Evolutionary conservation across 2,113 vertebrate genomes (phyloP), one percentile per base, ranked within the genome.

Genomic region (Dasyurus viverrinus): DNA sequence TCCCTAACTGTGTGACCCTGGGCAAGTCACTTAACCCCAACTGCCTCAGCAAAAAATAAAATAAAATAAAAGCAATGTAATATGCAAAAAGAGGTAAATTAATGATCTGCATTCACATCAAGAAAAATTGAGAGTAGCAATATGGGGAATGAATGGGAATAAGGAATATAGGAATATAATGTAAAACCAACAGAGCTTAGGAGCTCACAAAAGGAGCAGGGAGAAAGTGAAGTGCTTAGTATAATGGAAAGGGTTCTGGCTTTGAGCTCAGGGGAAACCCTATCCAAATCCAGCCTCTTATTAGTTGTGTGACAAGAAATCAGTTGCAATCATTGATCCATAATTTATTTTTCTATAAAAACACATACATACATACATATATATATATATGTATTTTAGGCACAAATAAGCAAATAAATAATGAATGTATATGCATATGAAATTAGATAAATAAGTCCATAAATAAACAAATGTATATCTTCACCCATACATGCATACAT

Each of bases 321-420:
- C 68, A 84, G n/a, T 42, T 84, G n/a, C 36, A 23, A 42, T n/a
- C 2, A 84, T 7, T 8, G 16, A 84, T 42, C 16, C 23, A n/a
- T 42, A 42, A 0, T 84, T 84, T 22, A 16, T 42, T 84, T 42
- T 84, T 84, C n/a, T 42, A 16, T 42, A 42, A 23, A 8, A 57
- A n/a, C 36, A n/a, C 0, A 84, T 8, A 84, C 4, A 42, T 14
- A 60, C 11, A 68, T 36, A 60, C 2, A 10, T 27, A 76, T 36
- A n/a, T 2, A 16, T 24, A 19, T n/a, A 5, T 6, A n/a, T n/a
- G n/a, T n/a, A n/a, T 7, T 22, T 1, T 0, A 76, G 7, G 11
- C 10, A 30, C 27, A 60, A 12, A 60, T 60, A 60, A 57, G 16
- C 42, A 84, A 23, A 16, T 42, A 84, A 8, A 84, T 23, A 42